These are phyloP conservation scores for Ophraella communa DNA, from an alignment of 2,888 invertebrate genomes.

Conservation along the genomic window DNA sequence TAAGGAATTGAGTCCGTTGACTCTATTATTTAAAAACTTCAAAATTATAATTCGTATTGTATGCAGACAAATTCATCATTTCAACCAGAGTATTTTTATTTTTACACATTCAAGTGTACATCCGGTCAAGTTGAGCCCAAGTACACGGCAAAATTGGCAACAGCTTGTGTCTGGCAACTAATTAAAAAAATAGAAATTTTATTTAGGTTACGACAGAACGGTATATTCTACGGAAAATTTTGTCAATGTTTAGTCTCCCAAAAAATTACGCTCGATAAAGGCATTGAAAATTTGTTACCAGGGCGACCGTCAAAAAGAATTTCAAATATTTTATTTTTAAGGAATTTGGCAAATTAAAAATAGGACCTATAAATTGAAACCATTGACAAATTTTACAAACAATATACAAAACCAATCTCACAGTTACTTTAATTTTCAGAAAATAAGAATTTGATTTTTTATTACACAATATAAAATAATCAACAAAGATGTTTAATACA, in stretches of 20 bases:
- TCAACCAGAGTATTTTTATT: slow-evolving; percentile 15
- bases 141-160: slow-evolving; percentile 24
- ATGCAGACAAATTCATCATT: slow-evolving; percentile 2
- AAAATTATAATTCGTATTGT: not conserved
- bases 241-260: slow-evolving; percentile 24
- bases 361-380: no score
- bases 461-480: no score
- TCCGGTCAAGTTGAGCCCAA: slow-evolving; percentile 26
- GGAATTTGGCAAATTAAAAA: not conserved
- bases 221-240: not conserved
- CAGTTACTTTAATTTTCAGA: no score
- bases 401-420: no score
- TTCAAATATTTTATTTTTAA: no score
- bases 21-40: not conserved
- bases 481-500: no score
- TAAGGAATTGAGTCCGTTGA: no score
- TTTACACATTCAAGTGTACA: slow-evolving; percentile 16
- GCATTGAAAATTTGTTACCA: not conserved
- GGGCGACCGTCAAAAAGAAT: no score
- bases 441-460: no score
- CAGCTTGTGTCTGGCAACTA: slow-evolving; percentile 18
- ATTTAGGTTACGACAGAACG: slow-evolving; percentile 10
- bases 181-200: slow-evolving; percentile 16
- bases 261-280: not conserved
- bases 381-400: no score